Evolutionary conservation across 1,140 invertebrate species (phyloP).

Genomic region (Amyelois transitella): DNA sequence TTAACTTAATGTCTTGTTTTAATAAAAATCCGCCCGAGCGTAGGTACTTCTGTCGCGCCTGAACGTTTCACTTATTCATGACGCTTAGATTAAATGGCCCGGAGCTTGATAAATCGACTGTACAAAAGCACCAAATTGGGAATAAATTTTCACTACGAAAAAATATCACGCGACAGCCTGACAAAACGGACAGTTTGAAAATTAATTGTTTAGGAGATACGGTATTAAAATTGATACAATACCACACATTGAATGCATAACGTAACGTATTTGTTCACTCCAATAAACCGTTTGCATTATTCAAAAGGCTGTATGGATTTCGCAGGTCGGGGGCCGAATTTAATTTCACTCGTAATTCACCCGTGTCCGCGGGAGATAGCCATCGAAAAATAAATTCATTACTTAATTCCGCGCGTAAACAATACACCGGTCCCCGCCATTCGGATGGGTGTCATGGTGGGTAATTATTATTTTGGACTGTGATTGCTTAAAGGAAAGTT

Average conservation of each 20-base stretch:
- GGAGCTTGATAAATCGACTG: conserved; percentile 43
- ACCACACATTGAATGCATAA: conserved; percentile 30
- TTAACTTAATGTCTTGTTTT: conserved; percentile 27
- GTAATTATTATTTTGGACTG: conserved; percentile 7
- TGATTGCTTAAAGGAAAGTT: background rate
- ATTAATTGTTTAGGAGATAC: conserved; percentile 18
- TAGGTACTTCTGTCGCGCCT: conserved; percentile 21
- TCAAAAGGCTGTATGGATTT: conserved; percentile 60
- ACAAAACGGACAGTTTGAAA: conserved; percentile 3
- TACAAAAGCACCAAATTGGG: conserved; percentile 25
- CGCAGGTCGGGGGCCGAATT: conserved; percentile 40
- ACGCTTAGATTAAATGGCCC: conserved; percentile 49
- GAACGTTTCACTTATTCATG: conserved; percentile 33
- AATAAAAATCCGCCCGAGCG: conserved; percentile 18
- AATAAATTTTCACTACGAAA: conserved; percentile 23
- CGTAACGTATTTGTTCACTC: conserved; percentile 30
- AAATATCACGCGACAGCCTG: conserved; percentile 11
- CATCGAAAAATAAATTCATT: conserved; percentile 39
- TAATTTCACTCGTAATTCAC: conserved; percentile 58
- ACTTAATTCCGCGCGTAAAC: conserved; percentile 37
- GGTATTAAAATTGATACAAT: conserved; percentile 26
- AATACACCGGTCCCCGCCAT: conserved; percentile 10
- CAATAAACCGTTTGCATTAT: conserved; percentile 65
- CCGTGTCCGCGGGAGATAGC: conserved; percentile 30
- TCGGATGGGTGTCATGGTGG: background rate